Percentiles rank a stretch among this genome's conserved stretches.
Conservation (phyloP, 35 echinoderm and acorn worm species). For the Hemicentrotus pulcherrimus region DNA sequence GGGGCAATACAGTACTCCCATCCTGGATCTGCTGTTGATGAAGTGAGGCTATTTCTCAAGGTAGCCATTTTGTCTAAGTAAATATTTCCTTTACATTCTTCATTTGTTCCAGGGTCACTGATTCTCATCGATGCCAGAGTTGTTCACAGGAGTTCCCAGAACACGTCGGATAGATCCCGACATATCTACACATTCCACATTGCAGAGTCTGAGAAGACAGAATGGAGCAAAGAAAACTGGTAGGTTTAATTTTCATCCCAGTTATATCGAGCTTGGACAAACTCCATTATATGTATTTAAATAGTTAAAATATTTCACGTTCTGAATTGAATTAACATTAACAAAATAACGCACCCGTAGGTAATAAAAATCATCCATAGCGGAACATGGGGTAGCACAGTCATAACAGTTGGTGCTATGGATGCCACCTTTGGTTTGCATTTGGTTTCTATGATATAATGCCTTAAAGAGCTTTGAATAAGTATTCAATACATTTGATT, state of each 20-base stretch:
- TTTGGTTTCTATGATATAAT: too few species aligned
- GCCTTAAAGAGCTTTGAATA: too few species aligned
- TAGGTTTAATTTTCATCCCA: slow-evolving; percentile 26
- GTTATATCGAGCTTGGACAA: neutral
- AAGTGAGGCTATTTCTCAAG: too few species aligned
- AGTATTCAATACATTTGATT: too few species aligned
- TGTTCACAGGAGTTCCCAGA: slow-evolving; percentile 82
- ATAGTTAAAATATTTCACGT: neutral
- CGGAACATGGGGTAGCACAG: too few species aligned
- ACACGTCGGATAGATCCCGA: slow-evolving; percentile 85
- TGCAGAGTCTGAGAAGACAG: slow-evolving; percentile 66
- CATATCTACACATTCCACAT: slow-evolving; percentile 98
- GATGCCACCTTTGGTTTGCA: too few species aligned
- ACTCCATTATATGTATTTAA: neutral
- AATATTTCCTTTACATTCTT: neutral
- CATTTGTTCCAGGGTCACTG: slow-evolving; percentile 62
- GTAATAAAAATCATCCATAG: too few species aligned
- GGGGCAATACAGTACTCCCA: too few species aligned
- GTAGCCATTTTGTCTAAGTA: neutral
- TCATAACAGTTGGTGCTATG: neutral
- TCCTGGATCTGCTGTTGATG: too few species aligned
- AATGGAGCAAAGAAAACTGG: slow-evolving; percentile 84
- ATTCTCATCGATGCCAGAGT: slow-evolving; percentile 82
- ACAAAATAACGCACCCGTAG: neutral
- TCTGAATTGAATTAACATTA: neutral